These are phyloP conservation scores for Silurus aristotelis DNA, from an alignment of 2,797 vertebrate species.

Conservation along the genomic window DNA sequence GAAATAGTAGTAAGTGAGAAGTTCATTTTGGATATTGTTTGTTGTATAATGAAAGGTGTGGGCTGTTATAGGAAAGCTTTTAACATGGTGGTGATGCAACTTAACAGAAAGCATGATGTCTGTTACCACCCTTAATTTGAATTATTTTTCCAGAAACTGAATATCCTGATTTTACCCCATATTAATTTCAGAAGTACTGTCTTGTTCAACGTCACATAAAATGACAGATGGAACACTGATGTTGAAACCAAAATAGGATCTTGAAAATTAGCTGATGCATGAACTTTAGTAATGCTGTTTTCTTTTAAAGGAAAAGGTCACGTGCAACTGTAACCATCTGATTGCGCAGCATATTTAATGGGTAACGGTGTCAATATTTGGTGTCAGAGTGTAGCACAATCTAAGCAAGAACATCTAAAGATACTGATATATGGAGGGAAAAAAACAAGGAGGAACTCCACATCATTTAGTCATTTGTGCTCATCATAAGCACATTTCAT, in stretches of 20 bases:
- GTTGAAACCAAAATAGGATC: not conserved
- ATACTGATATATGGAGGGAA: not conserved
- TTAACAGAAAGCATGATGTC: not conserved
- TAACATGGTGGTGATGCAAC: not conserved
- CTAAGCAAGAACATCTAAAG: not conserved
- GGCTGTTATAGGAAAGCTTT: too few relatives aligned
- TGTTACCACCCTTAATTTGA: not conserved
- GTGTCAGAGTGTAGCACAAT: too few relatives aligned
- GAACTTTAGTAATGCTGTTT: not conserved
- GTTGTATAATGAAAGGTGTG: too few relatives aligned
- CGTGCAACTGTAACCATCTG: not conserved
- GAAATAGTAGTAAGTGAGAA: too few relatives aligned
- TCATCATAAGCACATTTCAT: too few relatives aligned
- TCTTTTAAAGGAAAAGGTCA: not conserved
- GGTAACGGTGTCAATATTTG: not conserved
- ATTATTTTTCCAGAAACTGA: not conserved
- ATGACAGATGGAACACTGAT: not conserved
- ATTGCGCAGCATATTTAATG: too few relatives aligned
- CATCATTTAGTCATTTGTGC: too few relatives aligned
- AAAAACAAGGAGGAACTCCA: not conserved
- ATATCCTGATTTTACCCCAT: not conserved
- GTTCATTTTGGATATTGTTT: too few relatives aligned
- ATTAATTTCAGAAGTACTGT: too few relatives aligned
- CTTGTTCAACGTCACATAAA: not conserved
- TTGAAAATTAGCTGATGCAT: not conserved